Base-by-base conservation (phyloP, 2,113 vertebrate genomes). In the Rousettus leschenaultii region DNA sequence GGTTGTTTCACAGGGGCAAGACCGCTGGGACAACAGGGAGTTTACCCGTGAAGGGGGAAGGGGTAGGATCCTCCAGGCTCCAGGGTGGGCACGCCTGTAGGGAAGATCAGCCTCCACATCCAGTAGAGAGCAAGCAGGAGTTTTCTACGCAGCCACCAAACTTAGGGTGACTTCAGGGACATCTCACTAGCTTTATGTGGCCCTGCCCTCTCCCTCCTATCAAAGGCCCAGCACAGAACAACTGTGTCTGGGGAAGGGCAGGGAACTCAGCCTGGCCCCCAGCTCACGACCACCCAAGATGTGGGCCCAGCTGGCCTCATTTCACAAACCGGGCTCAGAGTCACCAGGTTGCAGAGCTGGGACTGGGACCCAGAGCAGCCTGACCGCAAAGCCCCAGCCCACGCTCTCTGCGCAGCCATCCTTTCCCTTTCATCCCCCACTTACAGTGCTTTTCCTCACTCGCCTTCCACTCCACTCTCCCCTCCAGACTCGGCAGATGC, bases 141-240 rank as follows among this genome's bases (percentile, higher is more conserved):
- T 45, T 95, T 97, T 89, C 80, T 74, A 77, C 63, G 30, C 84
- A 73, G 88, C 74, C 80, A 53, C 61, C 77, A 61, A 51, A 21
- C 28, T 18, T 55, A 40, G 2, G 18, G 90, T 83, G 95, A 88
- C 11, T 3, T 38, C 43, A 86, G 95, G 95, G 91, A 90, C 92
- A 84, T 80, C 71, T 96, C 77, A 19, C 91, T 24, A 43, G 96
- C 89, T 97, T 90, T 84, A 3, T 28, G 40, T 59, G 82, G 82
- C 11, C 45, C 35, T 40, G 40, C 35, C 38, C 21, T 55, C 19
- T 8, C 21, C 4, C 51, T 51, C 19, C 45, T 7, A 18, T 16
- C 71, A 57, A 6, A n/a, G 55, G 57, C 4, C 10, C 13, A 11
- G 74, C 12, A 57, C 33, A 30, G 35, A 35, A 6, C 16, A 40